Base-by-base conservation (phyloP, 2,888 invertebrate genomes). In the Lymantria monacha region DNA sequence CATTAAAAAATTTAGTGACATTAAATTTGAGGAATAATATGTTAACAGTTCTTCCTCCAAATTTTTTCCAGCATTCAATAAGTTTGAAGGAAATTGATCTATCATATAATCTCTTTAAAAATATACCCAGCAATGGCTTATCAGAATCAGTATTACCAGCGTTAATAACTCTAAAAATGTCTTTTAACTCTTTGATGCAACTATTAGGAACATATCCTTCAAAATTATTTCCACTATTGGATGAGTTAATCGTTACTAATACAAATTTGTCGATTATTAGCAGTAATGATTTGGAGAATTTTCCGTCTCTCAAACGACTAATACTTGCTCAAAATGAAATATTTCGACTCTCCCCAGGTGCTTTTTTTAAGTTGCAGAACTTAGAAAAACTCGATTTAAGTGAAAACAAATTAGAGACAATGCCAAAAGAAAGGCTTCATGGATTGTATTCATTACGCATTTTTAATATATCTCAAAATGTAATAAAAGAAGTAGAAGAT, bases 231-330 rank as follows among this genome's bases (percentile, higher is more conserved):
- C 94, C 96, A 1, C 91, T 94, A n/a, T 88, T 97, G n/a, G 95
- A 96, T 79, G 96, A 97, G 81, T 92, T 97, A 49, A 94, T 96
- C 76, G 94, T 96, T 62, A 94, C 94, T 56, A 93, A 93, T 42
- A 97, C 97, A 8, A 97, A 97, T 77, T 90, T 97, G 46, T 95
- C 94, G 14, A 95, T 97, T 60, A 93, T 97, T 44, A 96, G 96
- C 0, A 96, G 95, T 63, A 95, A 95, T 75, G 97, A 97, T 74
- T 97, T 97, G 71, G 96, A 96, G 72, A 94, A 95, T 36, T 97
- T 97, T 72, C 95, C 96, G 14, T 93, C 95, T 0, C 85, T 97
- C 36, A 93, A 96, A 73, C 95, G 95, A 72, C 92, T 97, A 50
- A 94, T 94, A 73, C 84, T 97, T 65, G 92, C 93, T 38, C 93